Conservation (phyloP, 2,113 vertebrate genomes). For the Ailurus styani region DNA sequence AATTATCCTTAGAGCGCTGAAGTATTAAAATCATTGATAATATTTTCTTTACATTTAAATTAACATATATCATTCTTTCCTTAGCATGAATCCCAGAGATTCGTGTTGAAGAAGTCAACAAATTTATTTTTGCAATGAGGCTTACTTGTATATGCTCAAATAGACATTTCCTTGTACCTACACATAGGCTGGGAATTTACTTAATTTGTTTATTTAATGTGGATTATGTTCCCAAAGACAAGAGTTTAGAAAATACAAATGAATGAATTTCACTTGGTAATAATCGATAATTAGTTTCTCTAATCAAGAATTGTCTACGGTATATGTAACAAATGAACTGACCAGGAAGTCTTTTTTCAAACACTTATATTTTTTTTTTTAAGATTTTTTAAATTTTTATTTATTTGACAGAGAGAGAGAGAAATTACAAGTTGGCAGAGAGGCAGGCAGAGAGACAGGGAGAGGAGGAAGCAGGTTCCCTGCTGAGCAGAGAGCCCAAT, state of each 20-base stretch:
- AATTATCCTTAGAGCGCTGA: neutral
- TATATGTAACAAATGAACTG: neutral
- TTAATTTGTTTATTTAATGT: conserved; percentile 30
- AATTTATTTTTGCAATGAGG: neutral
- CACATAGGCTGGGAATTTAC: neutral
- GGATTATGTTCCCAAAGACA: neutral
- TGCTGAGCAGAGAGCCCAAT: too few relatives aligned
- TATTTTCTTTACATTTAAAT: neutral
- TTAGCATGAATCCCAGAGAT: neutral
- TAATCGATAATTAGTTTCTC: neutral
- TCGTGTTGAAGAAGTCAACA: conserved; percentile 14
- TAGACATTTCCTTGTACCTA: neutral
- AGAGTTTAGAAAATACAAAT: neutral
- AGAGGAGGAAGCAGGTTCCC: too few relatives aligned
- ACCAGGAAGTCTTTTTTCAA: neutral
- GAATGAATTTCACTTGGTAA: conserved; percentile 21
- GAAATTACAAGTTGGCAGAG: too few relatives aligned
- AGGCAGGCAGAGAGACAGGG: too few relatives aligned
- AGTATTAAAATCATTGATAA: neutral
- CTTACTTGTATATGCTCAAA: neutral
- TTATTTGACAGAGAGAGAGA: too few relatives aligned
- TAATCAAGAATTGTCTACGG: neutral
- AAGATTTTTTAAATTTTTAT: too few relatives aligned
- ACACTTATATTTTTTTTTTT: conserved; percentile 37
- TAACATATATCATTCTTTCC: neutral